These are phyloP conservation scores for Perizoma flavofasciatum DNA, from an alignment of 2,888 invertebrate species.

Conservation along the genomic window DNA sequence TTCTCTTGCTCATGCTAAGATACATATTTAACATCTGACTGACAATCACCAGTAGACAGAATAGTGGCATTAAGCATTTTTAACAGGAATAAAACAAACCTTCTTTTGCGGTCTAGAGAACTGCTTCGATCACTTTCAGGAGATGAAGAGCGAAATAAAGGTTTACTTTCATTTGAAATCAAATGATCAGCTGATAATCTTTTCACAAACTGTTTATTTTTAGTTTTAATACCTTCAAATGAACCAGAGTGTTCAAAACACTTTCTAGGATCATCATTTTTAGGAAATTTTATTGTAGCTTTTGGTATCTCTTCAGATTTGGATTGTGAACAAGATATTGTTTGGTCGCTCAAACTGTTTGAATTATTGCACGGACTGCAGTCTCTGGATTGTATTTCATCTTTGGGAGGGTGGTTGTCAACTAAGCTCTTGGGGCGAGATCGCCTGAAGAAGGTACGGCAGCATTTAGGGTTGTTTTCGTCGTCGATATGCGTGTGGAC, in stretches of 20 bases:
- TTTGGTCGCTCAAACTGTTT: constrained; percentile 69
- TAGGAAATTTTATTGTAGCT: constrained; percentile 73
- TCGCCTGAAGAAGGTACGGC: constrained; percentile 72
- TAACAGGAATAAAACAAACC: constrained; percentile 50
- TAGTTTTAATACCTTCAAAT: constrained; percentile 76
- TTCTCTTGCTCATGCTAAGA: too few relatives aligned
- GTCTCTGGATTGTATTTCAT: constrained; percentile 61
- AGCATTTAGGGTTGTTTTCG: constrained; percentile 69
- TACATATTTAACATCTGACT: constrained; percentile 16
- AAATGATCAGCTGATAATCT: constrained; percentile 78
- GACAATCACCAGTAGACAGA: constrained; percentile 3
- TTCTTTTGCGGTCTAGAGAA: constrained; percentile 75
- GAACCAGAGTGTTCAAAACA: constrained; percentile 77
- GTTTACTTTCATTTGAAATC: constrained; percentile 71
- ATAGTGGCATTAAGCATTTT: constrained; percentile 2
- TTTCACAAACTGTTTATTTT: constrained; percentile 76
- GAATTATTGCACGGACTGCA: constrained; percentile 71
- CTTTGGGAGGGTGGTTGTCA: constrained; percentile 62
- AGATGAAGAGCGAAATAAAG: constrained; percentile 71
- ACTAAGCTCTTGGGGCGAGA: constrained; percentile 75
- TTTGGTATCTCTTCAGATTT: constrained; percentile 76
- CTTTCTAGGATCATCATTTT: constrained; percentile 66
- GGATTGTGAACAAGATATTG: constrained; percentile 60
- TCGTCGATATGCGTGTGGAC: constrained; percentile 60
- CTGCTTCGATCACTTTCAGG: constrained; percentile 79